Evolutionary conservation across 1,140 invertebrate species (phyloP), one percentile per base, ranked within the genome.

Genomic region (Thalassaphorura encarpata): DNA sequence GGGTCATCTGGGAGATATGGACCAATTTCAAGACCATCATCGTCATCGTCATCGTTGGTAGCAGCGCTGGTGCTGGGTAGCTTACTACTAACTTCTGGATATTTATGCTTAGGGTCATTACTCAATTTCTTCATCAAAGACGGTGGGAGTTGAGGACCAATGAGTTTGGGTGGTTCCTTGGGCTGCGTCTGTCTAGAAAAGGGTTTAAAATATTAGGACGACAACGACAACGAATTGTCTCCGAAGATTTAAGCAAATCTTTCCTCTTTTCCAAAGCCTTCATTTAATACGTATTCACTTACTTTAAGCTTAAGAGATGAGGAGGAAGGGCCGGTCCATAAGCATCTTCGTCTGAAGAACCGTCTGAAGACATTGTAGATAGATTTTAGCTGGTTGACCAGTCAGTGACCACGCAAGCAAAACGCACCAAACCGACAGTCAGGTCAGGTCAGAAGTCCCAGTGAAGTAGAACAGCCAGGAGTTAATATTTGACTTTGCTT

Each of bases 321-420:
- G 61, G 61, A 8, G 61, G 61, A 8, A 62, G 43, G 0, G 62
- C 52, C 21, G 62, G 62, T 2, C 62, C 55, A 42, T 64, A 64
- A 27, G 23, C 48, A 39, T 64, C 62, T 8, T 64, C 62, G 18
- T 62, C 60, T 5, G 48, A 99, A 77, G 77, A 95, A 3, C 5
- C 28, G 18, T 51, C 48, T 33, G 48, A 51, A 36, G 33, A n/a
- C n/a, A n/a, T n/a, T n/a, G n/a, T n/a, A n/a, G n/a, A n/a, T n/a
- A n/a, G n/a, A n/a, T n/a, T n/a, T n/a, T n/a, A n/a, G n/a, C n/a
- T n/a, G n/a, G n/a, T n/a, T n/a, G n/a, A n/a, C n/a, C n/a, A n/a
- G n/a, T n/a, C n/a, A n/a, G n/a, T n/a, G n/a, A n/a, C n/a, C n/a
- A n/a, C n/a, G n/a, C n/a, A n/a, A n/a, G n/a, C n/a, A n/a, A n/a